Percentiles rank a stretch among this genome's conserved stretches.
Conservation (phyloP, 2,797 vertebrate genomes). For the Macropodus opercularis region DNA sequence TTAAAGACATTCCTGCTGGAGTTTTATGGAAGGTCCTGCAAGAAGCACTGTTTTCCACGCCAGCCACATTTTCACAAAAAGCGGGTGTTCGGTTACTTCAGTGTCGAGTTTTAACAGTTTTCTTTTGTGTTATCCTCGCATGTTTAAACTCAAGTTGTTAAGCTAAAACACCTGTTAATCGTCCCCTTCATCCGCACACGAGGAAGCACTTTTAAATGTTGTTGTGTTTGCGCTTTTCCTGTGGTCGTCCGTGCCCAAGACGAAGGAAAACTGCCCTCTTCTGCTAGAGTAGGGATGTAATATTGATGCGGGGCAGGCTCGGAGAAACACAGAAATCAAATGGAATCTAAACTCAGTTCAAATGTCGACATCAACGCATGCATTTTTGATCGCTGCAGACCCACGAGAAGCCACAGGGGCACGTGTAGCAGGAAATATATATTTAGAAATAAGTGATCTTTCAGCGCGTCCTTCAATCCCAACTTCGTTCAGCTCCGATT, state of each 20-base stretch:
- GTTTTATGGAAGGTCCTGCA: slow-evolving; percentile 54
- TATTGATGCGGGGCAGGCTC: slow-evolving; percentile 78
- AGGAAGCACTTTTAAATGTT: slow-evolving; percentile 66
- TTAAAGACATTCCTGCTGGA: slow-evolving; percentile 60
- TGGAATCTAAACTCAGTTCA: slow-evolving; percentile 76
- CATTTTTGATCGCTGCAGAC: slow-evolving; percentile 77
- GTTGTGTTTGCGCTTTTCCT: slow-evolving; percentile 69
- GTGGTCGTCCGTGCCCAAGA: slow-evolving; percentile 54
- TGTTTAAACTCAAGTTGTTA: background rate
- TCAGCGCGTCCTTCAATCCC: slow-evolving; percentile 61
- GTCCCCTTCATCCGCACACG: slow-evolving; percentile 42
- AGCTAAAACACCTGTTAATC: slow-evolving; percentile 20
- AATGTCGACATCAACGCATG: slow-evolving; percentile 76
- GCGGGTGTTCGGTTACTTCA: slow-evolving; percentile 42
- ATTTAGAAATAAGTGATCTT: slow-evolving; percentile 79
- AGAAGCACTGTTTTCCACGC: slow-evolving; percentile 16
- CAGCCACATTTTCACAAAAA: slow-evolving; percentile 34
- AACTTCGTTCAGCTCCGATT: slow-evolving; percentile 65
- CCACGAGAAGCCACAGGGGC: slow-evolving; percentile 58
- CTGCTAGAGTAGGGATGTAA: slow-evolving; percentile 72
- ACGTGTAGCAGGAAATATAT: slow-evolving; percentile 56
- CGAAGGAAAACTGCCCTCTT: slow-evolving; percentile 57
- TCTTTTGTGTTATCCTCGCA: slow-evolving; percentile 14
- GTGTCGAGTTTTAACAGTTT: slow-evolving; percentile 18
- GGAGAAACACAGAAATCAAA: slow-evolving; percentile 75